phyloP scores from a whole-genome alignment of 2,797 vertebrate genomes.

The Harpagifer antarcticus region DNA sequence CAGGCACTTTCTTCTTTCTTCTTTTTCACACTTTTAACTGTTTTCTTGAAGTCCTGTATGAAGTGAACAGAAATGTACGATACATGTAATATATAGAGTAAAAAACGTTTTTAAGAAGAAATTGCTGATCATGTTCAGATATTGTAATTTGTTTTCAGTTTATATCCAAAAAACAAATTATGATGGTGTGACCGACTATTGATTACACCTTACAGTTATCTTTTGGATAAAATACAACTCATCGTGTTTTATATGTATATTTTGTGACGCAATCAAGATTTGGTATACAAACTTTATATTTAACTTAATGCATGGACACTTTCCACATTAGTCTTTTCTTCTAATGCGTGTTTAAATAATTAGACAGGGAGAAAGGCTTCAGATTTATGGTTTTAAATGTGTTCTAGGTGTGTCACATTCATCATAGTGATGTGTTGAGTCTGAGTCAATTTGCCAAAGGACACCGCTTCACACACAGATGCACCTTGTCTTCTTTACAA shows the following conservation, averaged over 20 bases:
- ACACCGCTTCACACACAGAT: neutral
- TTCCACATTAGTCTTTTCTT: neutral
- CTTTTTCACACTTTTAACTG: too few relatives aligned
- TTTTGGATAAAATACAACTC: neutral
- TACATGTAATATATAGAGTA: too few relatives aligned
- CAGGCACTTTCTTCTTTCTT: too few relatives aligned
- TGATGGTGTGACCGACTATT: neutral
- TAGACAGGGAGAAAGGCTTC: neutral
- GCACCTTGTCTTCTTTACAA: neutral
- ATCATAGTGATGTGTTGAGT: conserved; percentile 23
- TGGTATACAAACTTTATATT: neutral
- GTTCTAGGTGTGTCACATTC: neutral
- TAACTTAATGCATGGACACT: neutral
- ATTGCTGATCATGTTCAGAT: neutral
- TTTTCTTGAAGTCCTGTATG: too few relatives aligned
- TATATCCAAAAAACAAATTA: neutral
- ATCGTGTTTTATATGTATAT: neutral
- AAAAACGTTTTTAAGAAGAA: neutral
- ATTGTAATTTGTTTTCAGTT: neutral
- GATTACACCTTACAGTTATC: too few relatives aligned
- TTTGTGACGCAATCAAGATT: neutral
- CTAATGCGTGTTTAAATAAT: neutral
- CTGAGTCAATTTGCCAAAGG: conserved; percentile 13
- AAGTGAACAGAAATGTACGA: too few relatives aligned
- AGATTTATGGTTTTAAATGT: conserved; percentile 9